Evolutionary conservation across 2,113 vertebrate species (phyloP).

Genomic region (Trichomycterus rosablanca): DNA sequence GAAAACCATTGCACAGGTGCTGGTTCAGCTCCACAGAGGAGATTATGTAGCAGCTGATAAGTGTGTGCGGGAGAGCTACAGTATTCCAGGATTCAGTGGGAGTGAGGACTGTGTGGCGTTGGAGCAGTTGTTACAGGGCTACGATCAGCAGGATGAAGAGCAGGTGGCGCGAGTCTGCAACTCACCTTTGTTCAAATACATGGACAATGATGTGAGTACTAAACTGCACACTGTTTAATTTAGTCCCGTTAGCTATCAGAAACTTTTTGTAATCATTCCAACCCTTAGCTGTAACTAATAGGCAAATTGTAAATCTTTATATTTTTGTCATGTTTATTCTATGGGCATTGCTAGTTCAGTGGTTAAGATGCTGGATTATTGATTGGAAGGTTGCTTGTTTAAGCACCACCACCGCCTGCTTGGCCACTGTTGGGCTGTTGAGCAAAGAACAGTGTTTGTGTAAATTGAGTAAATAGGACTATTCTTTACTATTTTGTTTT

Average conservation of each 20-base stretch:
- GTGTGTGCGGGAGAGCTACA: constrained; percentile 83
- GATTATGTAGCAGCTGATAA: constrained; percentile 83
- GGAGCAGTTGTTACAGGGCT: constrained; percentile 79
- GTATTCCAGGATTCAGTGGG: constrained; percentile 82
- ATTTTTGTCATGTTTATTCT: no score
- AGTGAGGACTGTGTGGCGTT: constrained; percentile 81
- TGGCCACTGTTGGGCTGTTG: no score
- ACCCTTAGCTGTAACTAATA: no score
- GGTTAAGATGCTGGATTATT: no score
- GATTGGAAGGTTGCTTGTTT: no score
- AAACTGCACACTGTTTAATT: neutral
- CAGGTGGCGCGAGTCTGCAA: constrained; percentile 79
- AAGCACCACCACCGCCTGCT: no score
- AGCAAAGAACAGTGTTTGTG: no score
- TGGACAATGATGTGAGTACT: constrained; percentile 85
- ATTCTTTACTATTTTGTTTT: no score
- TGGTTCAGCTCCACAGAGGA: constrained; percentile 81
- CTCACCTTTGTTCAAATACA: constrained; percentile 82
- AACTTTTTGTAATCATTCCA: neutral
- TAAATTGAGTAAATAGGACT: no score
- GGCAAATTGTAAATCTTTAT: no score
- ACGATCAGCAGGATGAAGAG: constrained; percentile 82
- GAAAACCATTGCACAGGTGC: constrained; percentile 87
- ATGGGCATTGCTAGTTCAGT: no score
- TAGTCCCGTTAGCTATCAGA: no score